Conservation (phyloP, 92 coral and sea anemone genomes). For the Phymanthus crucifer region DNA sequence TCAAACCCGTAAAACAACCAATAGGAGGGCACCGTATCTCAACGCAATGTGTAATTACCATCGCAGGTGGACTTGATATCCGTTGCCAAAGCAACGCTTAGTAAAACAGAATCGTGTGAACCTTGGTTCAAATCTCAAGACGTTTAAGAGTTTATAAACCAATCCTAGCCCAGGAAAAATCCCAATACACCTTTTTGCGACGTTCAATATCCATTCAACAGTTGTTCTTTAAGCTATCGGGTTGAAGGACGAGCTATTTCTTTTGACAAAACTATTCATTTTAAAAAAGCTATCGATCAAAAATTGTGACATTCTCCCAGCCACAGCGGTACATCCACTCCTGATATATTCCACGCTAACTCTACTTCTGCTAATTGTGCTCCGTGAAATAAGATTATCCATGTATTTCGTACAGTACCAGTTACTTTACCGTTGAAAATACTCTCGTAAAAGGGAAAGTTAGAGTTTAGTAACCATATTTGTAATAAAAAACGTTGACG, state of each 20-base stretch:
- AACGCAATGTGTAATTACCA: conserved; percentile 25
- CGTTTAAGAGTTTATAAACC: conserved; percentile 4
- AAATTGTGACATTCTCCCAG: not conserved
- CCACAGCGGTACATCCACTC: not conserved
- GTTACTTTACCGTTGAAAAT: too few species aligned
- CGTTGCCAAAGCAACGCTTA: conserved; percentile 24
- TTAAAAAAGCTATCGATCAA: not conserved
- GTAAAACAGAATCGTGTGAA: conserved; percentile 17
- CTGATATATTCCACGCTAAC: not conserved
- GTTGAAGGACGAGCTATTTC: not conserved
- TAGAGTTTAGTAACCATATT: too few species aligned
- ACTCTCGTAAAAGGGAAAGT: too few species aligned
- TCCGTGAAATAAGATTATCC: too few species aligned
- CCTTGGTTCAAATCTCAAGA: conserved; percentile 18
- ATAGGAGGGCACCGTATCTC: conserved; percentile 9
- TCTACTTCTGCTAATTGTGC: too few species aligned
- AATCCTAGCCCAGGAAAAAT: not conserved
- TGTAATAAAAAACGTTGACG: too few species aligned
- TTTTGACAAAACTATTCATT: not conserved
- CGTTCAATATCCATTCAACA: not conserved
- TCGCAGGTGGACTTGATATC: conserved; percentile 32
- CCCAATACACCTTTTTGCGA: not conserved
- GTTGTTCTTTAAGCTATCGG: not conserved
- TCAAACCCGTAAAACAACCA: conserved; percentile 16
- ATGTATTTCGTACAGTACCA: too few species aligned